Evolutionary conservation across 2,113 vertebrate species (phyloP), one percentile per base, ranked within the genome.

Genomic region (Megaleporinus macrocephalus): DNA sequence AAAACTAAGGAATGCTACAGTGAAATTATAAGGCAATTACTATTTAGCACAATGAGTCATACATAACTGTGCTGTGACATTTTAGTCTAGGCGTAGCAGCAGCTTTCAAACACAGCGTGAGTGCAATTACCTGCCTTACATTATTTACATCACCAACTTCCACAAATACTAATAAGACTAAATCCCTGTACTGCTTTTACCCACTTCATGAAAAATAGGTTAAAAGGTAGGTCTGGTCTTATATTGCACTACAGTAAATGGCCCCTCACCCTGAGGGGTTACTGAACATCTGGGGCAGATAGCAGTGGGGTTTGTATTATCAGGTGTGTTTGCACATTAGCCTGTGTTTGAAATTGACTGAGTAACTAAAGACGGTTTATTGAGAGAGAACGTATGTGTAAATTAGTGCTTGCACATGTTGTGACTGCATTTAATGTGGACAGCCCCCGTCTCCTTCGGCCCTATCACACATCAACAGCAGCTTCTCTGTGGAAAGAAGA

Each of bases 281-380:
- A 33, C 49, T 22, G 26, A 72, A 65, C 70, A 81, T 30, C 57
- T 73, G 61, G 55, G 59, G 47, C 20, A 71, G 72, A 27, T 22
- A 33, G n/a, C 29, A 29, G 7, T 71, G 16, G 33, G 33, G 41
- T 44, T 4, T 49, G 71, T 76, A 53, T 83, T 75, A 71, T 73
- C 81, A 71, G 68, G 49, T 63, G 75, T 83, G 62, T 81, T 81
- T 74, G 44, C 79, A 66, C 29, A 63, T 18, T 27, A 47, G 55
- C 27, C 10, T 16, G 63, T 61, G 33, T 70, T 61, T 79, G 61
- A 70, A 68, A 55, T 36, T 76, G 33, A 24, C 26, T 70, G 47
- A 22, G 79, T 51, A 49, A 76, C 44, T 65, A 36, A 73, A 62
- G 36, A 18, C 14, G 12, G 18, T 4, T 27, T n/a, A 49, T 24